These are phyloP conservation scores for Oxystoma pomonae DNA, from an alignment of 2,888 invertebrate genomes.

Conservation along the genomic window DNA sequence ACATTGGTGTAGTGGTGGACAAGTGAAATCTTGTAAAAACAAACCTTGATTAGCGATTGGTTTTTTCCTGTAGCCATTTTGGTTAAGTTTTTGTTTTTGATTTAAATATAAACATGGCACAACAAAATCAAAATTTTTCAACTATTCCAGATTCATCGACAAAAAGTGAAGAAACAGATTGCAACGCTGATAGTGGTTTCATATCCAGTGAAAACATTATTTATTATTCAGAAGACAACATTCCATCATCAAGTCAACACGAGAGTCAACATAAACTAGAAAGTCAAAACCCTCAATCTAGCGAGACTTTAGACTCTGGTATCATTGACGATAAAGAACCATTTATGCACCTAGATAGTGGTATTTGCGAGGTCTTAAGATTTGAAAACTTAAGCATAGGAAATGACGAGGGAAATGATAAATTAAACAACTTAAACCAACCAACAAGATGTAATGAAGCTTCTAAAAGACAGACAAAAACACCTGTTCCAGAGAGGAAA, in stretches of 20 bases:
- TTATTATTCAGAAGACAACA: slow-evolving; percentile 32
- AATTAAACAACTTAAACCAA: slow-evolving; percentile 42
- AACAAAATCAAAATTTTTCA: slow-evolving; percentile 16
- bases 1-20: no score
- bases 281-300: background rate
- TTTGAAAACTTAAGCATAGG: slow-evolving; percentile 53
- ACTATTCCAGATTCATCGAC: slow-evolving; percentile 40
- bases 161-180: slow-evolving; percentile 33
- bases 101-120: background rate
- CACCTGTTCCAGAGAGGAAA: slow-evolving; percentile 28
- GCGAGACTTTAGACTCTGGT: slow-evolving; percentile 17
- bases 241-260: slow-evolving; percentile 20
- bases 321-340: slow-evolving; percentile 23
- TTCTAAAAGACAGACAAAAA: no score
- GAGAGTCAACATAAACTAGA: slow-evolving; percentile 7
- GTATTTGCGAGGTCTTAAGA: slow-evolving; percentile 44
- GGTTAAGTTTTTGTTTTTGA: no score
- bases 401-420: slow-evolving; percentile 44
- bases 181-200: slow-evolving; percentile 42
- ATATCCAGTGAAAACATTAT: slow-evolving; percentile 41
- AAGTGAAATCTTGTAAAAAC: background rate
- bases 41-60: background rate
- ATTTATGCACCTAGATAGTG: slow-evolving; percentile 62
- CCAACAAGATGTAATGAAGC: no score
- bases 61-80: background rate